Evolutionary conservation across 2,113 vertebrate species (phyloP).

Genomic region (Osmerus mordax): DNA sequence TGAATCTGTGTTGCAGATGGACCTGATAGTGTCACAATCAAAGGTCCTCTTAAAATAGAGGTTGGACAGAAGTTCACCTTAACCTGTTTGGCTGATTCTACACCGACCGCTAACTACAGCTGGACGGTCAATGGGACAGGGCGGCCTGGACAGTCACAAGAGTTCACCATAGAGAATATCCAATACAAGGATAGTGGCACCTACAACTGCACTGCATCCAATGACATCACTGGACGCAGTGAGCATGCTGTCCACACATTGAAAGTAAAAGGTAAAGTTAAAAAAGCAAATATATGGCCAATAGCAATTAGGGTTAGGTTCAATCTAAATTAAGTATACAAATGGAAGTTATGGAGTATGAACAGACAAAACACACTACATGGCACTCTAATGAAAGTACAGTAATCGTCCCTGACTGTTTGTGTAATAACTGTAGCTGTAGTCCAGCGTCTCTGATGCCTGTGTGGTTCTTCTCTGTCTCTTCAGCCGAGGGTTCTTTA

Average conservation of each 20-base stretch:
- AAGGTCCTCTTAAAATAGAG: conserved; percentile 9
- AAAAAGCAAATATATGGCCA: background rate
- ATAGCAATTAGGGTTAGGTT: conserved; percentile 11
- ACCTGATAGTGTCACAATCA: conserved; percentile 48
- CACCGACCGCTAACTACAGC: conserved; percentile 40
- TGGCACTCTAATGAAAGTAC: too few species aligned
- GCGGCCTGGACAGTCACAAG: conserved; percentile 14
- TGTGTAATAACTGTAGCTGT: too few species aligned
- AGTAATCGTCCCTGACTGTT: too few species aligned
- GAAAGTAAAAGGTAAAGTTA: conserved; percentile 22
- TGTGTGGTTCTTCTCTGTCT: conserved; percentile 1
- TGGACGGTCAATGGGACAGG: conserved; percentile 46
- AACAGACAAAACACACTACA: too few species aligned
- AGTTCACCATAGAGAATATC: background rate
- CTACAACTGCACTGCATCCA: conserved; percentile 35
- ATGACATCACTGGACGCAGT: conserved; percentile 19
- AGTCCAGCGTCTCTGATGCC: background rate
- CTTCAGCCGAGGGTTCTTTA: background rate
- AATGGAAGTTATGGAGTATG: too few species aligned
- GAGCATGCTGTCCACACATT: background rate
- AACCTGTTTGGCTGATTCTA: conserved; percentile 48
- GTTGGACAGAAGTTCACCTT: background rate
- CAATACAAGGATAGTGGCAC: conserved; percentile 26
- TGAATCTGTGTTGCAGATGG: conserved; percentile 56
- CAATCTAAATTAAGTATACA: too few species aligned